Evolutionary conservation across 2,888 invertebrate species (phyloP).

Genomic region (Caenorhabditis sp.): DNA sequence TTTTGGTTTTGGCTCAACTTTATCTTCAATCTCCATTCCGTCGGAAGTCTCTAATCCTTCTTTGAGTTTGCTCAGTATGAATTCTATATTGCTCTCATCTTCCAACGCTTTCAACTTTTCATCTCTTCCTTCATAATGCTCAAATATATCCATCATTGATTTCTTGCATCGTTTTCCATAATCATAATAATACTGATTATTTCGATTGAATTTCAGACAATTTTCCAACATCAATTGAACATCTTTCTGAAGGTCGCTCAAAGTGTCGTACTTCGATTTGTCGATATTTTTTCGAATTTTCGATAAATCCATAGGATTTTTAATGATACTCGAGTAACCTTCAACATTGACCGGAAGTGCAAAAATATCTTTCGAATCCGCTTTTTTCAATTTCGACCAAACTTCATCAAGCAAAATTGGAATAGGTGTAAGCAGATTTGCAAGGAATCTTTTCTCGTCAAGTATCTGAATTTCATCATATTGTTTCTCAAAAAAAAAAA

Average conservation of each 20-base stretch:
- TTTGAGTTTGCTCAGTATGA: neutral
- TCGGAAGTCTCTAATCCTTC: neutral
- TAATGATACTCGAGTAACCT: conserved; percentile 86
- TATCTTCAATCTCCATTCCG: neutral
- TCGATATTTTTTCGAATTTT: conserved; percentile 44
- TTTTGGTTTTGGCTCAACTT: neutral
- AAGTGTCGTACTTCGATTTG: conserved; percentile 46
- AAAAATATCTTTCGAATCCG: conserved; percentile 45
- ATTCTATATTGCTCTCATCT: conserved; percentile 7
- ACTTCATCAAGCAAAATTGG: neutral
- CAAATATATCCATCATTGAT: conserved; percentile 7
- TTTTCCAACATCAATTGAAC: conserved; percentile 95
- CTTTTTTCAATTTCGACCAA: neutral
- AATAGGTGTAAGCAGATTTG: conserved; percentile 5
- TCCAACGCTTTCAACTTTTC: neutral
- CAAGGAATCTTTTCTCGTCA: neutral
- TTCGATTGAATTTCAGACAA: conserved; percentile 89
- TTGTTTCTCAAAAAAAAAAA: neutral
- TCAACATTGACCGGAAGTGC: conserved; percentile 74
- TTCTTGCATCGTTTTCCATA: conserved; percentile 48
- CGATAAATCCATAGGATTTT: conserved; percentile 85
- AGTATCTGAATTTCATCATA: conserved; percentile 3
- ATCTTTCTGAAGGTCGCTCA: conserved; percentile 85
- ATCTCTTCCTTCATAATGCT: conserved; percentile 10
- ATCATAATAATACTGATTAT: conserved; percentile 49